Evolutionary conservation across 1,140 invertebrate genomes (phyloP).

Genomic region (Cardiocondyla obscurior): DNA sequence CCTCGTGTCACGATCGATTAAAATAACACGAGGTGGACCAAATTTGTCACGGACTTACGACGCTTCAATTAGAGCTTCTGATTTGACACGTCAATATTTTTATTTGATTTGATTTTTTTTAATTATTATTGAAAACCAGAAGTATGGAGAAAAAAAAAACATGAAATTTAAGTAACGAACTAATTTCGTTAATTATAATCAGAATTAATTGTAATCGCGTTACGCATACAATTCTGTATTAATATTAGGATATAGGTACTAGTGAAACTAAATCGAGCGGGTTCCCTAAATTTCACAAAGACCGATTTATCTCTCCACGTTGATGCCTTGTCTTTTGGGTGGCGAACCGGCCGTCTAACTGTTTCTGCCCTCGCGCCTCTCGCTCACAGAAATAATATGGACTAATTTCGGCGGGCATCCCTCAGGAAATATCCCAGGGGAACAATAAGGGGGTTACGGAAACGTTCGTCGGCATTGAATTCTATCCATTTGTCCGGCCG

Average conservation of each 20-base stretch:
- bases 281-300: constrained; percentile 7
- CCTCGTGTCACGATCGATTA: constrained; percentile 46
- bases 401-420: constrained; percentile 79
- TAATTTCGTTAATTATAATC: neutral
- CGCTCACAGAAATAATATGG: constrained; percentile 75
- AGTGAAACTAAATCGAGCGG: constrained; percentile 24
- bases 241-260: too few relatives aligned
- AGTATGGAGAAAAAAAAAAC: too few relatives aligned
- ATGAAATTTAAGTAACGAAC: too few relatives aligned
- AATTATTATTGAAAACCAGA: neutral
- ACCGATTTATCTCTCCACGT: constrained; percentile 56
- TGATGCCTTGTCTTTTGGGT: constrained; percentile 40
- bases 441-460: constrained; percentile 74
- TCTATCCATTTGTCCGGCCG: constrained; percentile 74
- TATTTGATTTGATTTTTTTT: too few relatives aligned
- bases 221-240: too few relatives aligned
- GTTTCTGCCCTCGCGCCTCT: constrained; percentile 35
- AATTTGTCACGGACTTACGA: neutral
- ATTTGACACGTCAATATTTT: neutral
- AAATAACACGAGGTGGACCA: neutral
- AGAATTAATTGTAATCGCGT: too few relatives aligned
- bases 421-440: constrained; percentile 73
- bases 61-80: neutral
- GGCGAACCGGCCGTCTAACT: constrained; percentile 53
- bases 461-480: constrained; percentile 75